These are phyloP conservation scores for Dryobates pubescens DNA, from an alignment of 2,797 vertebrate genomes.

Conservation along the genomic window DNA sequence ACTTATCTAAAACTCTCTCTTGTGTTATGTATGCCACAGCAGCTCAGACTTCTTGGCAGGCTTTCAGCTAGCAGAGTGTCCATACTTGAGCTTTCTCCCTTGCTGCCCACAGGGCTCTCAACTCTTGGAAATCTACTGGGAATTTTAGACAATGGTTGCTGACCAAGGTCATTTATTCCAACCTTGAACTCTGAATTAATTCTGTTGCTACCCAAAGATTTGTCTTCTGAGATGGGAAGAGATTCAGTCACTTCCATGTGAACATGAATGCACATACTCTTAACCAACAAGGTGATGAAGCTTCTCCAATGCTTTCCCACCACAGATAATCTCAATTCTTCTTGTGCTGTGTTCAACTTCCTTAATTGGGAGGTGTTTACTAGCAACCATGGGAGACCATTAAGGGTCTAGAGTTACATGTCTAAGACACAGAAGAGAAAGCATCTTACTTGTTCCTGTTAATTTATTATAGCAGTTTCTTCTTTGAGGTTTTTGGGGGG, in stretches of 20 bases:
- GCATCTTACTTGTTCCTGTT: neutral
- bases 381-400: neutral
- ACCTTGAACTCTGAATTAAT: neutral
- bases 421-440: neutral
- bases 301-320: neutral
- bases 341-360: neutral
- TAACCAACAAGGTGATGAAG: neutral
- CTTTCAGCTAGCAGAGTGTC: neutral
- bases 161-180: neutral
- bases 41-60: neutral
- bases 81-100: neutral
- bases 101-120: neutral
- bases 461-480: neutral
- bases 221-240: neutral
- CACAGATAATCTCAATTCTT: neutral
- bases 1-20: neutral
- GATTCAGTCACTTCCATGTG: neutral
- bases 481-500: too few species aligned
- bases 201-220: neutral
- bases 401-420: neutral
- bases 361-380: neutral
- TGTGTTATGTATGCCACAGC: neutral
- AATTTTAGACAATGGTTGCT: neutral
- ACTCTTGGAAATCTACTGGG: neutral
- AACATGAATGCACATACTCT: accelerated